These are phyloP conservation scores for Rhingia campestris DNA, from an alignment of 2,888 invertebrate species.

Conservation along the genomic window DNA sequence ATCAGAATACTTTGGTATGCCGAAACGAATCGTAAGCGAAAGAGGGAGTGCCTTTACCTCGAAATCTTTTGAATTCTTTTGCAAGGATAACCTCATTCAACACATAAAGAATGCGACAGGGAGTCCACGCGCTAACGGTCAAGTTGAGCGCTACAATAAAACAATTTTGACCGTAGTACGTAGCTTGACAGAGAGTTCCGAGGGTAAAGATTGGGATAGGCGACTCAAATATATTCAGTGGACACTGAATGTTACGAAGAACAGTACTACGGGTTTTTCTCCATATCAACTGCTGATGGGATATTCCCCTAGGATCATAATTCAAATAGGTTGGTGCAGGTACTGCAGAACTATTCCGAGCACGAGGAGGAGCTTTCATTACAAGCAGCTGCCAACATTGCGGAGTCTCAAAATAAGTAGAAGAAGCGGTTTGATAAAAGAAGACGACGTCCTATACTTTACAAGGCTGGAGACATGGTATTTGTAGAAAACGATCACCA, in stretches of 20 bases:
- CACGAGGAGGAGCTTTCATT: neutral
- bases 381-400: neutral
- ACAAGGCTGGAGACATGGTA: neutral
- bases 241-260: slow-evolving; percentile 29
- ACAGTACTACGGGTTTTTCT: slow-evolving; percentile 10
- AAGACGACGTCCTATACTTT: too few relatives aligned
- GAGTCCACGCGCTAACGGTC: slow-evolving; percentile 12
- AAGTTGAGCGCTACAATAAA: slow-evolving; percentile 24
- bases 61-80: neutral
- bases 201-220: slow-evolving; percentile 30
- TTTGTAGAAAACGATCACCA: slow-evolving; percentile 4
- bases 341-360: neutral
- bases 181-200: slow-evolving; percentile 5
- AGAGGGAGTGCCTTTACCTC: slow-evolving; percentile 21
- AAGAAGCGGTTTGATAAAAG: too few relatives aligned
- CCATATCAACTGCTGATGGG: slow-evolving; percentile 7
- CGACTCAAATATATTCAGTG: slow-evolving; percentile 21
- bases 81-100: too few relatives aligned
- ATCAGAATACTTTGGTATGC: slow-evolving; percentile 10
- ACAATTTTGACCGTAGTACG: neutral
- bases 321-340: slow-evolving; percentile 2
- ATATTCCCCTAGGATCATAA: neutral
- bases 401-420: too few relatives aligned
- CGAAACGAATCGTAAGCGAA: slow-evolving; percentile 28
- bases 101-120: slow-evolving; percentile 10